phyloP scores from a whole-genome alignment of 2,113 vertebrate species.

The Sylvia atricapilla region DNA sequence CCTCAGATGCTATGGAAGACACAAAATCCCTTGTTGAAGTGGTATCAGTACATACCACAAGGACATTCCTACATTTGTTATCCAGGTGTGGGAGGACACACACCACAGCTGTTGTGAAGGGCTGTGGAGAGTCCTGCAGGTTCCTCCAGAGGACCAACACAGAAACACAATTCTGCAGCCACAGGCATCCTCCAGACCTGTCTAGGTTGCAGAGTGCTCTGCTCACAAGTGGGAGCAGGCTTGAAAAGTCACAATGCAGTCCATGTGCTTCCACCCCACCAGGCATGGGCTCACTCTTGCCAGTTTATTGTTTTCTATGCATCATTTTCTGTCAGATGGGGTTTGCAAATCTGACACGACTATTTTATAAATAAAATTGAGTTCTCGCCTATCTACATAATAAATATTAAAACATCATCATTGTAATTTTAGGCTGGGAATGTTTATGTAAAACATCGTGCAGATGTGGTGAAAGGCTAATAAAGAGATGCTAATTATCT shows the following conservation, averaged over 20 bases:
- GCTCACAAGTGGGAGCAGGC: not conserved
- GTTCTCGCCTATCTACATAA: not conserved
- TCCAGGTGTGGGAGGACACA: not conserved
- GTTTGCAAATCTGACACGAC: not conserved
- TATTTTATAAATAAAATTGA: not conserved
- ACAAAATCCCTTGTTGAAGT: not conserved
- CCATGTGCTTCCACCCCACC: not conserved
- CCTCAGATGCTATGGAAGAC: not conserved
- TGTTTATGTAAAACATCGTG: not conserved
- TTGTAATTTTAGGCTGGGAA: constrained; percentile 13
- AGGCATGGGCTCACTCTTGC: rapidly evolving
- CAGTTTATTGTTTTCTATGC: not conserved
- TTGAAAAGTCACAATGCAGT: not conserved
- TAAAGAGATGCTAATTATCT: constrained; percentile 48
- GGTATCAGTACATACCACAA: not conserved
- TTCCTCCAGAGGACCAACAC: not conserved
- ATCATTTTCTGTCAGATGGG: not conserved
- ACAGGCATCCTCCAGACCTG: not conserved
- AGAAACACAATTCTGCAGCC: not conserved
- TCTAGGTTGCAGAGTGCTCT: too few species aligned
- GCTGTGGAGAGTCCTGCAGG: not conserved
- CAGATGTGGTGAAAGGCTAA: constrained; percentile 58
- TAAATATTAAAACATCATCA: constrained; percentile 44
- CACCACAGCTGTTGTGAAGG: not conserved
- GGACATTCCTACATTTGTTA: not conserved